Conservation (phyloP, 2,888 invertebrate species). For the Cordilura impudica region DNA sequence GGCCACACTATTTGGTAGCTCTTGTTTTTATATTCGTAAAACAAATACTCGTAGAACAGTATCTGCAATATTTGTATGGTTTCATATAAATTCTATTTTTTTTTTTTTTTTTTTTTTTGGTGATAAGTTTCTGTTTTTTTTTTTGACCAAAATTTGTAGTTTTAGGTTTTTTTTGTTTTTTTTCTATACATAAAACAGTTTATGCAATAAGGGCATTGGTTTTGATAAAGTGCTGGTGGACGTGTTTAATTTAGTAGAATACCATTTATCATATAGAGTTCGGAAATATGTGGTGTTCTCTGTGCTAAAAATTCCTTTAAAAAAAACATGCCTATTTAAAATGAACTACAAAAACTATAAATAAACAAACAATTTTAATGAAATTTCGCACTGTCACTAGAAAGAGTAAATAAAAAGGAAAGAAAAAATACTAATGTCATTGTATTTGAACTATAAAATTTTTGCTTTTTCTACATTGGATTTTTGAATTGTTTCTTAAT, state of each 20-base stretch:
- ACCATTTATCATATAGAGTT: neutral
- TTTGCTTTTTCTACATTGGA: too few relatives aligned
- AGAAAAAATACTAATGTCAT: too few relatives aligned
- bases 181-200: neutral
- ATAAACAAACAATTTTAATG: too few relatives aligned
- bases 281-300: too few relatives aligned
- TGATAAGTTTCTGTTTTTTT: neutral
- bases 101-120: neutral
- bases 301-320: neutral
- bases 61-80: neutral
- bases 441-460: too few relatives aligned
- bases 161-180: neutral
- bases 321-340: too few relatives aligned
- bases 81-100: neutral
- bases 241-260: conserved; percentile 2
- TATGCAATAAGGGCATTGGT: neutral
- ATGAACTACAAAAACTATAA: too few relatives aligned
- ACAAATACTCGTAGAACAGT: neutral
- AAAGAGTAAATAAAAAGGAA: too few relatives aligned
- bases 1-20: too few relatives aligned
- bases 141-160: too few relatives aligned
- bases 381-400: too few relatives aligned
- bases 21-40: neutral
- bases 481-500: too few relatives aligned
- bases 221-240: neutral